Conservation (phyloP, 2,888 invertebrate genomes). For the Disparrhopalites patrizii region DNA sequence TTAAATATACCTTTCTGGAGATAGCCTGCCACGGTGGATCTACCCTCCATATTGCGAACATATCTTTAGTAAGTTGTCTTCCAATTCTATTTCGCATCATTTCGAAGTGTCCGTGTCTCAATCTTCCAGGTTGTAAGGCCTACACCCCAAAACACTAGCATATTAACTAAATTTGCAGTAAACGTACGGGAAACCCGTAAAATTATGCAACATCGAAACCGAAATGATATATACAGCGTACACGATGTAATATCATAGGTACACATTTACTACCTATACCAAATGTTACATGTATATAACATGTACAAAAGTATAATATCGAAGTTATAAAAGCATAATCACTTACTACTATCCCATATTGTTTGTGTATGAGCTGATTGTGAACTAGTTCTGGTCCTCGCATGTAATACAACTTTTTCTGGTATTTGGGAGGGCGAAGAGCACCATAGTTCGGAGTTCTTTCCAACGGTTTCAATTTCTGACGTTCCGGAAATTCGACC, state of each 20-base stretch:
- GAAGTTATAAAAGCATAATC: too few species aligned
- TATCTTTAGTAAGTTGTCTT: constrained; percentile 71
- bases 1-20: constrained; percentile 64
- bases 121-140: constrained; percentile 78
- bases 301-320: too few species aligned
- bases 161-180: too few species aligned
- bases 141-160: constrained; percentile 51
- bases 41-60: constrained; percentile 94
- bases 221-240: too few species aligned
- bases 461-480: constrained; percentile 65
- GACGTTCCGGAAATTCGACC: constrained; percentile 67
- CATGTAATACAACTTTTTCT: constrained; percentile 76
- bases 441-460: constrained; percentile 67
- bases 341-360: constrained; percentile 87
- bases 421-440: constrained; percentile 75
- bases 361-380: constrained; percentile 78
- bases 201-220: too few species aligned
- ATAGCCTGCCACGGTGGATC: constrained; percentile 95
- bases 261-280: too few species aligned
- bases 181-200: too few species aligned
- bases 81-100: constrained; percentile 75
- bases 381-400: constrained; percentile 85
- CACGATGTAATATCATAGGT: too few species aligned
- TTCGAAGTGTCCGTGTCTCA: constrained; percentile 79
- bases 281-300: too few species aligned